Evolutionary conservation across 1,140 invertebrate genomes (phyloP), one percentile per base, ranked within the genome.

Genomic region (Subanguina moxae): DNA sequence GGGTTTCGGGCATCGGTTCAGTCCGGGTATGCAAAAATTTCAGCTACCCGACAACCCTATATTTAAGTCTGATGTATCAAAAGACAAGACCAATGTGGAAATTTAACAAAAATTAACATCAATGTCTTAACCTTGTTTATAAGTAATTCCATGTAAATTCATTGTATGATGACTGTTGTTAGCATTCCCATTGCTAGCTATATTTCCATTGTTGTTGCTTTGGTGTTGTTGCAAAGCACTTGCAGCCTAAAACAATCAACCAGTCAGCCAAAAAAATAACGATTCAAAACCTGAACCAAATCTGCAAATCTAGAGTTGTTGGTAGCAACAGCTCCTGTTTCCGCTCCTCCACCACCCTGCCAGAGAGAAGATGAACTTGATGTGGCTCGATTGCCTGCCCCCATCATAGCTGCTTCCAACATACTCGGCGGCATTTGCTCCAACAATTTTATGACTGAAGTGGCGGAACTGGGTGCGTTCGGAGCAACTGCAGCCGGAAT

Each of bases 111-210:
- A 30, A 42, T 38, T 38, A 3, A 5, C 32, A 11, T 38, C 3
- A 5, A 11, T 38, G 3, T 38, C 3, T 38, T 5, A 46, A 62
- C 58, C 52, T 48, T 68, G 62, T 25, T 43, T 64, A 17, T 23
- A 75, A 21, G 46, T 58, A 63, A 52, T 72, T n/a, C 70, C 32
- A 38, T 38, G 23, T 28, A 68, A 64, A 52, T 45, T 68, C 32
- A 28, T n/a, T n/a, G n/a, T 32, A 11, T 38, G 25, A 56, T 58
- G 63, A 23, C 38, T 57, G 8, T 25, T 25, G 23, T 52, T 32
- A n/a, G 58, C 3, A 23, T 73, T 52, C n/a, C 48, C 48, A 52
- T 25, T 25, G 8, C 23, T 52, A 15, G 3, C 15, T 19, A 1
- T 63, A 23, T 1, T 13, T 23, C 27, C 62, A 23, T 46, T 27